Evolutionary conservation across 2,888 invertebrate species (phyloP).

Genomic region (Agriopis aurantiaria): DNA sequence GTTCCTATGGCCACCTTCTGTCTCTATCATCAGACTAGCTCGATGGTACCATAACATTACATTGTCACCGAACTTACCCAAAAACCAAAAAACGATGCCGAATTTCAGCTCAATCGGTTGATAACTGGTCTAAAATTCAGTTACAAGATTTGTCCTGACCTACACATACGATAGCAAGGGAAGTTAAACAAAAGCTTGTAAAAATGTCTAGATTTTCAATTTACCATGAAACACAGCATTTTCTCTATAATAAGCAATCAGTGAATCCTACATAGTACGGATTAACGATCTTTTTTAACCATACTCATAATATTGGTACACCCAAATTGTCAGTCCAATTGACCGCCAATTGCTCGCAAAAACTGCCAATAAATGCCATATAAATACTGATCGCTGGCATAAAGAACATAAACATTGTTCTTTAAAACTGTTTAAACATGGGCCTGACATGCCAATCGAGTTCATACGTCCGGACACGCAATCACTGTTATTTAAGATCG

Average conservation of each 20-base stretch:
- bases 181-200: no score
- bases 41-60: no score
- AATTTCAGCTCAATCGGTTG: no score
- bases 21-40: no score
- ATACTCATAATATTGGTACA: slow-evolving; percentile 27
- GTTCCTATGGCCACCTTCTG: no score
- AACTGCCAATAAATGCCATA: slow-evolving; percentile 37
- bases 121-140: no score
- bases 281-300: slow-evolving; percentile 26
- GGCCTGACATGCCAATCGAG: slow-evolving; percentile 48
- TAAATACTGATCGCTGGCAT: slow-evolving; percentile 31
- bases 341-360: slow-evolving; percentile 28
- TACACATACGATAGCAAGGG: no score
- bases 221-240: neutral
- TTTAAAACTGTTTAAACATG: slow-evolving; percentile 50
- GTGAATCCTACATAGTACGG: slow-evolving; percentile 22
- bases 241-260: neutral
- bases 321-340: slow-evolving; percentile 24
- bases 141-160: no score
- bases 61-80: no score
- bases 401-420: slow-evolving; percentile 50
- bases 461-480: slow-evolving; percentile 51
- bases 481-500: slow-evolving; percentile 74
- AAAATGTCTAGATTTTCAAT: neutral
- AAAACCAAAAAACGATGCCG: no score